phyloP scores from a whole-genome alignment of 2,888 invertebrate species.

The Unio delphinus region DNA sequence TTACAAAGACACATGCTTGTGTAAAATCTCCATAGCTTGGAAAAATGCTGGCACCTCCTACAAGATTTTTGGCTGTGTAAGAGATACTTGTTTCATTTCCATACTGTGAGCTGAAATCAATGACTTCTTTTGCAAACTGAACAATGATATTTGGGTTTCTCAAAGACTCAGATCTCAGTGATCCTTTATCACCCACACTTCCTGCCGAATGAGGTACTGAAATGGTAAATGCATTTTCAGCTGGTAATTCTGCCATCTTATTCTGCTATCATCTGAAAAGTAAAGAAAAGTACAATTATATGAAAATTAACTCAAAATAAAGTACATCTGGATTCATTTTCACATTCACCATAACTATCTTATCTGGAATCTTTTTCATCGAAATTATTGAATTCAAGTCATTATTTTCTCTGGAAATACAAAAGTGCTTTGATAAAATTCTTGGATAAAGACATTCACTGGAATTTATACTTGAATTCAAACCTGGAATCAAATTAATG shows the following conservation, averaged over 20 bases:
- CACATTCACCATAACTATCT: too few species aligned
- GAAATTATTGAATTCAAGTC: too few species aligned
- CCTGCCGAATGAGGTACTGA: neutral
- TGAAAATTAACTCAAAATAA: too few species aligned
- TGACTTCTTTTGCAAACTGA: conserved; percentile 81
- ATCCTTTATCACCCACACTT: neutral
- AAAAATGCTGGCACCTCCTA: conserved; percentile 84
- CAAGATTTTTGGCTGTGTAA: conserved; percentile 89
- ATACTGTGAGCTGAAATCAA: conserved; percentile 91
- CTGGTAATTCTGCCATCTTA: neutral
- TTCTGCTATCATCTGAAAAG: too few species aligned
- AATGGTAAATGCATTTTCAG: neutral
- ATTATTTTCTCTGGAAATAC: too few species aligned
- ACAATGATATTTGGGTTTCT: conserved; percentile 10
- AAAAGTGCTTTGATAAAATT: too few species aligned
- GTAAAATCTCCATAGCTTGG: conserved; percentile 94
- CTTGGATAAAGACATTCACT: too few species aligned
- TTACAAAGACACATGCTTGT: conserved; percentile 90
- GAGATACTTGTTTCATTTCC: conserved; percentile 90
- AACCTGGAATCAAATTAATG: too few species aligned
- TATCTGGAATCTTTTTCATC: too few species aligned
- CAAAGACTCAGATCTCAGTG: neutral
- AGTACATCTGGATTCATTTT: too few species aligned
- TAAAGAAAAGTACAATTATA: too few species aligned
- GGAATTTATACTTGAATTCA: too few species aligned